Percentiles rank a stretch among this genome's conserved stretches.
These are phyloP conservation scores for Lordiphosa collinella DNA, from an alignment of 1,140 invertebrate genomes.

Conservation along the genomic window DNA sequence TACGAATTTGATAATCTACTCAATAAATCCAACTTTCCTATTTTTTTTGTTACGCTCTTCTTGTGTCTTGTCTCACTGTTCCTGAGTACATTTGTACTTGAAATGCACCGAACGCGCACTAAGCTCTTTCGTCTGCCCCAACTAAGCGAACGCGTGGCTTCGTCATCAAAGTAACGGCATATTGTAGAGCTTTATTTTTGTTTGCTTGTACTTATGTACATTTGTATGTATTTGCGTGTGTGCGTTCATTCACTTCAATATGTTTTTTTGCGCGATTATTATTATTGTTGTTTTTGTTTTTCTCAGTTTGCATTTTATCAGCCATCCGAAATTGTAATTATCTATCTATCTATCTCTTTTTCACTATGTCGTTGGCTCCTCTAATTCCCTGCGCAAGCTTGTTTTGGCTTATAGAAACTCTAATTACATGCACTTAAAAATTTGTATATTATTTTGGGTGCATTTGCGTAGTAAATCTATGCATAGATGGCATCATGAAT, in stretches of 20 bases:
- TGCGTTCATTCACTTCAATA: slow-evolving; percentile 56
- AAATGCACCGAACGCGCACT: slow-evolving; percentile 6
- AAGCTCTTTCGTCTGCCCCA: slow-evolving; percentile 1
- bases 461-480: not conserved
- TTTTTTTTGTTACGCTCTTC: no score
- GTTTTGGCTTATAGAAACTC: slow-evolving; percentile 17
- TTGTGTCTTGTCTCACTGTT: not conserved
- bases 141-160: slow-evolving; percentile 6
- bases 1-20: no score
- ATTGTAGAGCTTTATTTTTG: slow-evolving; percentile 8
- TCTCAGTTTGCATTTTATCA: slow-evolving; percentile 29
- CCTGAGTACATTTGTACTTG: slow-evolving; percentile 2
- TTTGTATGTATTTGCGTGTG: not conserved
- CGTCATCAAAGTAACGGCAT: slow-evolving; percentile 9
- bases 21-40: no score
- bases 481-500: not conserved
- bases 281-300: slow-evolving; percentile 35
- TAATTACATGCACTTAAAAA: slow-evolving; percentile 53
- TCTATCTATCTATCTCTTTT: slow-evolving; percentile 10
- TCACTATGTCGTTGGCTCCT: not conserved
- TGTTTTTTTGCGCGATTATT: slow-evolving; percentile 19
- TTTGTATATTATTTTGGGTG: not conserved
- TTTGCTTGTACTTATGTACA: slow-evolving; percentile 5
- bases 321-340: slow-evolving; percentile 43
- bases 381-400: not conserved